Conservation (phyloP, 2,797 vertebrate species). For the Thripadectes ignobilis region DNA sequence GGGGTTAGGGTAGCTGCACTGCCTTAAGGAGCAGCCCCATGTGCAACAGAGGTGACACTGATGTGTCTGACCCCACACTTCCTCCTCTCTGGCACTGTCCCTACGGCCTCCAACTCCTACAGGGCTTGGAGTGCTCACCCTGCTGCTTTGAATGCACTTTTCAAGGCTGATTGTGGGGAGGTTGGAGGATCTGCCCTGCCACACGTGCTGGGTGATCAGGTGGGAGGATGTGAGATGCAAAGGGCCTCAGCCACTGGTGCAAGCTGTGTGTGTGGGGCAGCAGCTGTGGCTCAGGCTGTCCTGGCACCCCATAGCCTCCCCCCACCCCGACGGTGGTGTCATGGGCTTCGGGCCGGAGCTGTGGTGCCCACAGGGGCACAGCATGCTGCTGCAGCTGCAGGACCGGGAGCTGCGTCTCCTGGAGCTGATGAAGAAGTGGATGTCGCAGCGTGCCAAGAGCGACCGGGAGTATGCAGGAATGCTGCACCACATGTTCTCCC, state of each 20-base stretch:
- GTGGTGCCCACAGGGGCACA: conserved; percentile 87
- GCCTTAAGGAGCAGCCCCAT: neutral
- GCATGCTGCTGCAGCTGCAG: conserved; percentile 86
- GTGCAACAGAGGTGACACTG: neutral
- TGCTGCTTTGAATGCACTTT: neutral
- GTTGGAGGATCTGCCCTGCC: too few species aligned
- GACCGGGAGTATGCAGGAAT: conserved; percentile 90
- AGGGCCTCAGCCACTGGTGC: neutral
- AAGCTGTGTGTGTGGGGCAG: fast-evolving
- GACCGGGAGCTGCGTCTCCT: conserved; percentile 92
- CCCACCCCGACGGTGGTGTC: fast-evolving
- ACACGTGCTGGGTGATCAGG: fast-evolving
- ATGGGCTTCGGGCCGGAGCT: conserved; percentile 92
- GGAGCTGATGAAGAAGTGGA: conserved; percentile 96
- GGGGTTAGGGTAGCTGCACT: fast-evolving
- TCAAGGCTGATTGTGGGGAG: neutral
- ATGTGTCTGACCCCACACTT: neutral
- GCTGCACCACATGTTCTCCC: conserved; percentile 88
- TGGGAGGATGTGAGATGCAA: neutral
- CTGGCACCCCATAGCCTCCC: neutral
- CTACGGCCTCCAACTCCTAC: neutral
- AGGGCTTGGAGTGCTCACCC: neutral
- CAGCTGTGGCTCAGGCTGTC: neutral
- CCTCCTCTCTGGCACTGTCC: neutral
- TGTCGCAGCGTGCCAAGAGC: conserved; percentile 91